Base-by-base conservation (phyloP, 2,888 invertebrate species). In the Polylopha cassiicola region DNA sequence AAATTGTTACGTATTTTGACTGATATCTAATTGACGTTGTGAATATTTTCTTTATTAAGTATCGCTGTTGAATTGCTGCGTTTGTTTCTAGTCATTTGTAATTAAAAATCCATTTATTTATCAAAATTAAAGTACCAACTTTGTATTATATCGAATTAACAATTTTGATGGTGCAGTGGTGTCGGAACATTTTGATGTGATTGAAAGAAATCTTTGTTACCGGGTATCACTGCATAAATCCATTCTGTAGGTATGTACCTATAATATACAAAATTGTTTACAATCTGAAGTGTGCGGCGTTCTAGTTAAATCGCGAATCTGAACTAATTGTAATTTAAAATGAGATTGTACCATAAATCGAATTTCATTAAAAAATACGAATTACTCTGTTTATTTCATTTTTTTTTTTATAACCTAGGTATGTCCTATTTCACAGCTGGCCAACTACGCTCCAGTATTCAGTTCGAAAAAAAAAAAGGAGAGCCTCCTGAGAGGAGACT, bases 291-390 rank as follows among this genome's bases (percentile, higher is more conserved):
- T 50, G 57, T 37, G 56, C 46, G 48, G 44, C 50, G 46, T 53
- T 55, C 47, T 64, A 65, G 58, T 53, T 51, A 53, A 50, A 48
- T 62, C 43, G 67, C 65, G 56, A n/a, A 65, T 72, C 68, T 68
- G 73, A 69, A 55, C 51, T 63, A 70, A 72, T 49, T 71, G 65
- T 78, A 74, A 75, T 72, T 74, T 63, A 65, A 66, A 65, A 65
- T 64, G 64, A 66, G 71, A 67, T 53, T 76, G 73, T 79, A 78
- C 69, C 50, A 69, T 77, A 80, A 77, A 77, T 78, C 73, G 68
- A 69, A 75, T 80, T 82, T 82, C 76, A 80, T 65, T 76, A 81
- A 77, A 80, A 82, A 79, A 81, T 67, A 73, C 46, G 37, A 31
- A 38, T 38, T 31, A 38, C 7, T 7, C 28, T 17, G 10, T 21